phyloP scores from a whole-genome alignment of 2,888 invertebrate species.

The Troides oblongomaculatus region DNA sequence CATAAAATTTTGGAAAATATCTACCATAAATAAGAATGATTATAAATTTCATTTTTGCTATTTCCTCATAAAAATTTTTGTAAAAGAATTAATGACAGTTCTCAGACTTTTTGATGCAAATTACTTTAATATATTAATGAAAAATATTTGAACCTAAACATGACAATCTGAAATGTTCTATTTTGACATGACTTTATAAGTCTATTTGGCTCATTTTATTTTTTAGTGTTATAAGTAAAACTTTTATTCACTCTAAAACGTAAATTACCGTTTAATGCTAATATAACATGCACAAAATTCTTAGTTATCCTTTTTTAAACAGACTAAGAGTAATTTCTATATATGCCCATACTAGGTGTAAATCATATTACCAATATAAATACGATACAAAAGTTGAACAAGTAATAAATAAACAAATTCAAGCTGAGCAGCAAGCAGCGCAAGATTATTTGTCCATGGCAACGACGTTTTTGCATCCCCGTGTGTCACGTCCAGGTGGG shows the following conservation, averaged over 20 bases:
- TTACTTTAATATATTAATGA: neutral
- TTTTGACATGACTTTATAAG: neutral
- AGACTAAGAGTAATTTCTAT: neutral
- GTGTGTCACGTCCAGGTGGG: constrained; percentile 41
- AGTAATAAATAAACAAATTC: constrained; percentile 47
- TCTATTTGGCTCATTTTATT: neutral
- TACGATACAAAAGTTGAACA: constrained; percentile 44
- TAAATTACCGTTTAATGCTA: neutral
- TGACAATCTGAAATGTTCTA: neutral
- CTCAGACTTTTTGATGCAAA: neutral
- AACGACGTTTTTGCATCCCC: constrained; percentile 45
- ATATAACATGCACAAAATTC: constrained; percentile 23
- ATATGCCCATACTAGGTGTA: constrained; percentile 19
- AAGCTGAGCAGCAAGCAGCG: constrained; percentile 50
- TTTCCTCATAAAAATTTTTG: too few relatives aligned
- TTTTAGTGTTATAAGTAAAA: neutral
- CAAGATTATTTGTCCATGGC: constrained; percentile 50
- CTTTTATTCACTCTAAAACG: neutral
- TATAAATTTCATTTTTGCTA: too few relatives aligned
- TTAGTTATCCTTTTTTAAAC: constrained; percentile 7
- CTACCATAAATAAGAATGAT: too few relatives aligned
- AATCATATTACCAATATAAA: constrained; percentile 38
- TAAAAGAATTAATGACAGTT: neutral
- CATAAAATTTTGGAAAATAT: too few relatives aligned
- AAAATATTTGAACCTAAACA: neutral